Percentiles rank a stretch among this genome's conserved stretches.
phyloP scores from a whole-genome alignment of 2,888 invertebrate genomes.

The Netelia inedita region DNA sequence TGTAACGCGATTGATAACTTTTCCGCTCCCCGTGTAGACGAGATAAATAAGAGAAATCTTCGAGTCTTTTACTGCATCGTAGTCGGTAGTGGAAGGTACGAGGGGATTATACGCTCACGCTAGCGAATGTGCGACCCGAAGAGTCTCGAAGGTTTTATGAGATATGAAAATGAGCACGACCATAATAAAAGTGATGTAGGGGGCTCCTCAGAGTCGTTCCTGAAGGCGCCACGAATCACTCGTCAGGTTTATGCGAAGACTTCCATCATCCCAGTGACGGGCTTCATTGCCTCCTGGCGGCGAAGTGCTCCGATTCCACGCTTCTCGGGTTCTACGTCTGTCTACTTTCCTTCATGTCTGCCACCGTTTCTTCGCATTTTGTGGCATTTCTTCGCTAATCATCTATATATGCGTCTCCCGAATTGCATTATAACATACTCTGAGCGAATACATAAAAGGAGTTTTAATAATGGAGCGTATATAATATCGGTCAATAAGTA shows the following conservation, averaged over 20 bases:
- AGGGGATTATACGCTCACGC: slow-evolving; percentile 65
- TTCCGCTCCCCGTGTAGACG: slow-evolving; percentile 31
- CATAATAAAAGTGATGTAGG: slow-evolving; percentile 85
- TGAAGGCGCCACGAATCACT: slow-evolving; percentile 85
- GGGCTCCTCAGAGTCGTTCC: slow-evolving; percentile 84
- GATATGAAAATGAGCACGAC: slow-evolving; percentile 85
- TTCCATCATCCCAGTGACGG: slow-evolving; percentile 85
- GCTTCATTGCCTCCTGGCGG: slow-evolving; percentile 84
- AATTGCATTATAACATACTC: slow-evolving; percentile 38
- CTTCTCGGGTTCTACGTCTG: slow-evolving; percentile 73
- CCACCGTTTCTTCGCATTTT: slow-evolving; percentile 57
- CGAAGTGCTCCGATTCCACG: slow-evolving; percentile 78
- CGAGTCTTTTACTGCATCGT: slow-evolving; percentile 55
- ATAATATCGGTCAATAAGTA: too few species aligned
- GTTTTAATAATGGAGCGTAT: too few species aligned
- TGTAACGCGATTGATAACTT: slow-evolving; percentile 42
- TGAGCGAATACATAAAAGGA: too few species aligned
- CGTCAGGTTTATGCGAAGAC: slow-evolving; percentile 84
- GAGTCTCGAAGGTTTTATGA: slow-evolving; percentile 82
- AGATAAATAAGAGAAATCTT: slow-evolving; percentile 51
- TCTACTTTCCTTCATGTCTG: slow-evolving; percentile 59
- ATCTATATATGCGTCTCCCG: slow-evolving; percentile 63
- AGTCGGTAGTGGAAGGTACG: slow-evolving; percentile 58
- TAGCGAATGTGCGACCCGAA: slow-evolving; percentile 58
- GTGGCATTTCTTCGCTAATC: slow-evolving; percentile 50